Base-by-base conservation (phyloP, 2,113 vertebrate genomes). In the Caloenas nicobarica region DNA sequence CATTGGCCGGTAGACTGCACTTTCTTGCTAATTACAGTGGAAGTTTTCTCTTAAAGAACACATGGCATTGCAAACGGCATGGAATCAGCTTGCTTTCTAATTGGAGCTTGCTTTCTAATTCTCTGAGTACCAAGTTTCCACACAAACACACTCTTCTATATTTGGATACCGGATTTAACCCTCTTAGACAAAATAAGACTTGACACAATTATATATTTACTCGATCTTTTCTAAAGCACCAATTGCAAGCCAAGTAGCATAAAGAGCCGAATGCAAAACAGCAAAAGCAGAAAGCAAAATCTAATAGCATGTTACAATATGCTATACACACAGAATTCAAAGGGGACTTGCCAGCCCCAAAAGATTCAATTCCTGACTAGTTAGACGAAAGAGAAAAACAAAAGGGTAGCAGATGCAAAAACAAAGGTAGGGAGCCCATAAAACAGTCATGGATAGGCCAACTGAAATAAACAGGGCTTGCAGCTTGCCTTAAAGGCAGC, bases 381-480 rank as follows among this genome's bases (percentile, higher is more conserved):
- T 96, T 94, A 94, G 74, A 96, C 81, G 73, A 73, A 94, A 95
- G 88, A 84, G 81, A 93, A 92, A 96, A 97, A 95, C 96, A 97
- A 97, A 97, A 97, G 96, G 94, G 94, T 93, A 97, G 96, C 97
- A 97, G 96, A 97, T 97, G 97, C 96, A 97, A 96, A 97, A 97
- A 94, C 97, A 96, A 97, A 97, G 95, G 94, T 96, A 96, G 97
- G 97, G 95, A 96, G 96, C 95, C 95, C 97, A 96, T 96, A 97
- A 97, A 97, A 95, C 97, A 96, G 97, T 88, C 95, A 97, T 93
- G 93, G 92, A 96, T 92, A 97, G 96, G 97, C 97, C 96, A 97
- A 95, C 90, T 78, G 97, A 97, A 96, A 97, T 95, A 96, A 97
- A 97, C 94, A 97, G 96, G 95, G 93, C 96, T 97, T 93, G 93